Conservation (phyloP, 2,797 vertebrate genomes). For the Intellagama lesueurii region DNA sequence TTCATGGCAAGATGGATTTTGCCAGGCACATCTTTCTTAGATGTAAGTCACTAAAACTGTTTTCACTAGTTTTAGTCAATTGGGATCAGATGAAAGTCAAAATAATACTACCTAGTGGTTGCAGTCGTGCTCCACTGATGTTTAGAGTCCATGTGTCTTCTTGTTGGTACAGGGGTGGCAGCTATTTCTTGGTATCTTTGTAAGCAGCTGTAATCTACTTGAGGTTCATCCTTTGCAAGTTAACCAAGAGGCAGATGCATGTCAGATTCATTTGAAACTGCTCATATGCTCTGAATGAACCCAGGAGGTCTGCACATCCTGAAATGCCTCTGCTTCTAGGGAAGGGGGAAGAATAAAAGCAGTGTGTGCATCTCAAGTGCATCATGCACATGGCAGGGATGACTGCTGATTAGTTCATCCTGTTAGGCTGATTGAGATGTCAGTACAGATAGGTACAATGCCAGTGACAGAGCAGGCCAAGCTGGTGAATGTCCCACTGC, state of each 20-base stretch:
- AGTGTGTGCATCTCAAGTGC: slow-evolving; percentile 18
- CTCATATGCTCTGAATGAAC: slow-evolving; percentile 11
- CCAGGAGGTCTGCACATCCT: background rate
- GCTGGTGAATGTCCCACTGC: slow-evolving; percentile 46
- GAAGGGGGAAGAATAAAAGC: background rate
- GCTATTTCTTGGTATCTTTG: too few species aligned
- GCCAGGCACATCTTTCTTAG: too few species aligned
- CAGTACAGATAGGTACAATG: slow-evolving; percentile 55
- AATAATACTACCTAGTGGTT: too few species aligned
- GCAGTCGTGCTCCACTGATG: too few species aligned
- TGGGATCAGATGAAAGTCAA: too few species aligned
- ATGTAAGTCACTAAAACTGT: too few species aligned
- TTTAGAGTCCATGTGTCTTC: too few species aligned
- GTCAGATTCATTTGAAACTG: slow-evolving; percentile 8
- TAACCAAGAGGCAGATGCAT: slow-evolving; percentile 1
- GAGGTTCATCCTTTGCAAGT: background rate
- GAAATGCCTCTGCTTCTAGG: background rate
- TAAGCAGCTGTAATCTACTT: background rate
- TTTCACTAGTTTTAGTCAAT: too few species aligned
- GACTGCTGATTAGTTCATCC: slow-evolving; percentile 67
- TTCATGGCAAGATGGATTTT: too few species aligned
- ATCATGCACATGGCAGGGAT: slow-evolving; percentile 41
- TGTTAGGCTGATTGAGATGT: slow-evolving; percentile 52
- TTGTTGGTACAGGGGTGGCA: too few species aligned
- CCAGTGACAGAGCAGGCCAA: slow-evolving; percentile 53